phyloP scores from a whole-genome alignment of 2,888 invertebrate species.

The Bellardia bayeri region DNA sequence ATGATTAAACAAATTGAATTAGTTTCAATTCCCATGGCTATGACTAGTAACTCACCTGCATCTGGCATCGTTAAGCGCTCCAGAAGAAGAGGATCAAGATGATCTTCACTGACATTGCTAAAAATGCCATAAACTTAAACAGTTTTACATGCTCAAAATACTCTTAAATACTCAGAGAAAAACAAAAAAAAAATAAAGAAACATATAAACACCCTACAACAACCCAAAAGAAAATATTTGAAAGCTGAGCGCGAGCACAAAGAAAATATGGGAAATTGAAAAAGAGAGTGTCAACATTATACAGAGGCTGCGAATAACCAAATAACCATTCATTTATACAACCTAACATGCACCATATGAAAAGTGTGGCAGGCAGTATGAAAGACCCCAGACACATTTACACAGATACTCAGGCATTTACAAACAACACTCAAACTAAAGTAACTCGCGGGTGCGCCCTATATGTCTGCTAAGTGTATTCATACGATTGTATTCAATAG shows the following conservation, averaged over 20 bases:
- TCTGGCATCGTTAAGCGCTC: slow-evolving; percentile 28
- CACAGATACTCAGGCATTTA: slow-evolving; percentile 16
- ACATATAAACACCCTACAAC: slow-evolving; percentile 35
- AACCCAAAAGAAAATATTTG: slow-evolving; percentile 32
- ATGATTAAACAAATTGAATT: too few species aligned
- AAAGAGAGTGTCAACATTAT: slow-evolving; percentile 18
- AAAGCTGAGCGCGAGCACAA: slow-evolving; percentile 16
- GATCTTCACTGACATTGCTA: background rate
- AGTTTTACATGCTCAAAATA: slow-evolving; percentile 40
- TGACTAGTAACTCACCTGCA: background rate
- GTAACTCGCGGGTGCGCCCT: slow-evolving; percentile 82
- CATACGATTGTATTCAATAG: slow-evolving; percentile 55
- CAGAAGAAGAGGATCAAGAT: background rate
- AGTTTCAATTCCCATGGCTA: too few species aligned
- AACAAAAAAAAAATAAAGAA: slow-evolving; percentile 22
- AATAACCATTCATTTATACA: slow-evolving; percentile 15
- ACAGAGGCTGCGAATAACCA: slow-evolving; percentile 45
- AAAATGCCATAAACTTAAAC: slow-evolving; percentile 12
- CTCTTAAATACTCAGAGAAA: slow-evolving; percentile 59
- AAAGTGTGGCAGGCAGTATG: slow-evolving; percentile 3
- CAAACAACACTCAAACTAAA: slow-evolving; percentile 69
- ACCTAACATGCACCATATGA: slow-evolving; percentile 7
- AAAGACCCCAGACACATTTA: slow-evolving; percentile 71
- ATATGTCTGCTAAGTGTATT: slow-evolving; percentile 59
- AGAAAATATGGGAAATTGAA: slow-evolving; percentile 35